Conservation (phyloP, 2,797 vertebrate genomes). For the Alcedo atthis region DNA sequence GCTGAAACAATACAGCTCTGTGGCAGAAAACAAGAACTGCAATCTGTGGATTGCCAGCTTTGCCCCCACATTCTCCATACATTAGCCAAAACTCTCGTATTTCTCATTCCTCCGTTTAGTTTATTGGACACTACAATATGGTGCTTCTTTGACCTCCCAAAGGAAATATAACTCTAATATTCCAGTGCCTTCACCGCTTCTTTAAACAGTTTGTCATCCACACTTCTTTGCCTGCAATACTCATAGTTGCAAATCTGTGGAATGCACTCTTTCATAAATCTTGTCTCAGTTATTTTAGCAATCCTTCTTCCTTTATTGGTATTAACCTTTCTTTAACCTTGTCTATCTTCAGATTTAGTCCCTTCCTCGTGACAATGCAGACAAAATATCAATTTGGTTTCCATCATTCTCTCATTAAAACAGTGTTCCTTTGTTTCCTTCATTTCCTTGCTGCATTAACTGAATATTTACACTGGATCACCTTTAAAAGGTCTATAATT, state of each 20-base stretch:
- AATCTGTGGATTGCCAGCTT: fast-evolving
- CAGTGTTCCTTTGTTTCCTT: neutral
- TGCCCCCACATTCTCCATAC: neutral
- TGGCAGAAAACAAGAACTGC: neutral
- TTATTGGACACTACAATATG: neutral
- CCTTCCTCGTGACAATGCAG: neutral
- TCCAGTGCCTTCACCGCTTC: constrained; percentile 19
- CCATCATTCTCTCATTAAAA: constrained; percentile 23
- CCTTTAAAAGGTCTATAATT: neutral
- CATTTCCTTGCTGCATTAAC: neutral
- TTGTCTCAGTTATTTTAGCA: constrained; percentile 45
- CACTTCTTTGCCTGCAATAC: constrained; percentile 20
- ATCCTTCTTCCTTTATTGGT: constrained; percentile 61
- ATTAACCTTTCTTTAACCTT: constrained; percentile 65
- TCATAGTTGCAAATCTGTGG: neutral
- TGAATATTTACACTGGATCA: neutral
- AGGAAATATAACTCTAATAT: constrained; percentile 32
- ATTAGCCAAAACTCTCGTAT: neutral
- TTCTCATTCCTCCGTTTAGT: neutral
- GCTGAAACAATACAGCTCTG: neutral
- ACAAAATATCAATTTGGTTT: constrained; percentile 51
- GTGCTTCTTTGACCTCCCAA: constrained; percentile 38
- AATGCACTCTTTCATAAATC: constrained; percentile 50
- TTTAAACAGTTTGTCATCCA: constrained; percentile 52
- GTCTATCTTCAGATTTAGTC: constrained; percentile 48